Evolutionary conservation across 1,140 invertebrate genomes (phyloP).

Genomic region (Branchinecta lindahli): DNA sequence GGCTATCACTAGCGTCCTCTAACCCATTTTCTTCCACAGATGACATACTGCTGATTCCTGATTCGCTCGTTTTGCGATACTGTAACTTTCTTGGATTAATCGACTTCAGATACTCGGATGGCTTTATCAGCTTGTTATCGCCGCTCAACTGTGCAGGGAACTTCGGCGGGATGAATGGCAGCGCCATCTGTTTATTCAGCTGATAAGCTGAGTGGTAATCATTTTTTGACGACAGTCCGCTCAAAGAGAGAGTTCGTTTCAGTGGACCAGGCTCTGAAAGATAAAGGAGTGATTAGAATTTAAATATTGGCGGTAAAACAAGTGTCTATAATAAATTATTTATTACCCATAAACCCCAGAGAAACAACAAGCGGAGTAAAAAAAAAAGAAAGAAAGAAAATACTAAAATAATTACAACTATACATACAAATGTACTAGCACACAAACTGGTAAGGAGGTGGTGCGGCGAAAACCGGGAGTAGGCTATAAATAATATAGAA

Average conservation of each 20-base stretch:
- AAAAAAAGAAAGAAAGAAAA: too few species aligned
- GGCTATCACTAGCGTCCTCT: background rate
- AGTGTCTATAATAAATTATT: too few species aligned
- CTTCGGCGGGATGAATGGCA: slow-evolving; percentile 74
- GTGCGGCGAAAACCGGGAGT: too few species aligned
- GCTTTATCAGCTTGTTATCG: slow-evolving; percentile 68
- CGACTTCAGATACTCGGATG: slow-evolving; percentile 72
- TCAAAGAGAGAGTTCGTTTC: background rate
- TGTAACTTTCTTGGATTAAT: slow-evolving; percentile 19
- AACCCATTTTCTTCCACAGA: background rate
- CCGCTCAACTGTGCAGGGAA: slow-evolving; percentile 47
- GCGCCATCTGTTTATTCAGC: slow-evolving; percentile 61
- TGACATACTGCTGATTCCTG: background rate
- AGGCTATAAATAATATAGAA: too few species aligned
- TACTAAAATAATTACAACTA: too few species aligned
- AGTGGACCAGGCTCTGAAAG: background rate
- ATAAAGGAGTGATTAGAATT: background rate
- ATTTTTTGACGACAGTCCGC: background rate
- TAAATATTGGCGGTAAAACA: too few species aligned
- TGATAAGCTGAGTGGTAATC: slow-evolving; percentile 33
- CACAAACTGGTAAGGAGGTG: too few species aligned
- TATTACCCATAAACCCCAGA: too few species aligned
- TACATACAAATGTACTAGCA: too few species aligned
- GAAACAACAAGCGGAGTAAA: too few species aligned
- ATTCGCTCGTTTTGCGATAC: background rate